A percentile compares a stretch with the other conserved stretches of the same genome.
phyloP scores from a whole-genome alignment of 2,113 vertebrate genomes.

The Pachypanchax playfairii region DNA sequence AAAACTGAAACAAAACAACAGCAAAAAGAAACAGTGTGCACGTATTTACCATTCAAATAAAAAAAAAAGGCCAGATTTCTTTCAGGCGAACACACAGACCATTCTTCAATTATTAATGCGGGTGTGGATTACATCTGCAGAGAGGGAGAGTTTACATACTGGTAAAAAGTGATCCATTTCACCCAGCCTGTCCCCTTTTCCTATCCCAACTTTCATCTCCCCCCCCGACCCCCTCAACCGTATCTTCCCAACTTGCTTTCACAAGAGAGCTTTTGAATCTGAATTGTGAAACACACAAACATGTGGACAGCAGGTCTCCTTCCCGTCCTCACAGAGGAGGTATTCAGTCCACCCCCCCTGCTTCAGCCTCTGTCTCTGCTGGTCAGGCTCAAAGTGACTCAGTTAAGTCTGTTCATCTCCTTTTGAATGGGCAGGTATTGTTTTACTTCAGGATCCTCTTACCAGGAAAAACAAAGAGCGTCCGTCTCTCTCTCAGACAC shows the following conservation, averaged over 20 bases:
- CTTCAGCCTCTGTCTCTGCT: conserved; percentile 27
- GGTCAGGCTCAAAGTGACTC: conserved; percentile 51
- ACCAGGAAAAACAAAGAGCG: conserved; percentile 66
- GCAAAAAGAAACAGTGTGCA: conserved; percentile 13
- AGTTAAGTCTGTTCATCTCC: conserved; percentile 55
- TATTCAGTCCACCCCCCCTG: conserved; percentile 42
- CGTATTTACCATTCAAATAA: conserved; percentile 36
- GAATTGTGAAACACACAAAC: conserved; percentile 35
- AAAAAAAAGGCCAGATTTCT: conserved; percentile 46
- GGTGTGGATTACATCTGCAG: conserved; percentile 66
- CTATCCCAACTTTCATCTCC: conserved; percentile 54
- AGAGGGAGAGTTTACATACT: conserved; percentile 65
- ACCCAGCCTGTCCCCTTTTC: conserved; percentile 55
- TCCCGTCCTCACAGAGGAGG: conserved; percentile 52
- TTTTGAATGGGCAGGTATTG: conserved; percentile 71
- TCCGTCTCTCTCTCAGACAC: conserved; percentile 29
- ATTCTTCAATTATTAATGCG: conserved; percentile 71
- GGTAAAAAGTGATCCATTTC: conserved; percentile 60
- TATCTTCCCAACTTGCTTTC: conserved; percentile 33
- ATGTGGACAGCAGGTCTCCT: conserved; percentile 29
- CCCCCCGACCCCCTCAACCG: conserved; percentile 35
- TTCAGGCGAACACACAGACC: conserved; percentile 18
- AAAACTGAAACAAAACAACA: conserved; percentile 7
- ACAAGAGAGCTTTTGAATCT: conserved; percentile 34
- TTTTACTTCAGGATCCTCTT: conserved; percentile 73